A percentile compares a stretch with the other conserved stretches of the same genome.
These are phyloP conservation scores for Cosmia trapezina DNA, from an alignment of 2,888 invertebrate genomes.

Conservation along the genomic window DNA sequence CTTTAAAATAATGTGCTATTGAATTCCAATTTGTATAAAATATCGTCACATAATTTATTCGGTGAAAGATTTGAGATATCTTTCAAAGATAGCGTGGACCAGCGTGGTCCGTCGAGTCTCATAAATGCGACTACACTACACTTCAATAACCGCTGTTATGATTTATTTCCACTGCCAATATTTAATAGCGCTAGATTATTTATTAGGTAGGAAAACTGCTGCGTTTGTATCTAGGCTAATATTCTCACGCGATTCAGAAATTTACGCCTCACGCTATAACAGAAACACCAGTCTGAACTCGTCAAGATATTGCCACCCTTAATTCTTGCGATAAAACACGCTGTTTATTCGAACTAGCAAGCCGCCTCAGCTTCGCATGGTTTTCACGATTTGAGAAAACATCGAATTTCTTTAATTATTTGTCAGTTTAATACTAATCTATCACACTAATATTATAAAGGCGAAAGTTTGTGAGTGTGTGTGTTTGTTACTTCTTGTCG, in stretches of 20 bases:
- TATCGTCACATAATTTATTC: not conserved
- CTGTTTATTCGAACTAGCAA: not conserved
- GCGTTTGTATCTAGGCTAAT: constrained; percentile 33
- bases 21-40: not conserved
- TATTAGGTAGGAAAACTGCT: constrained; percentile 24
- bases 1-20: not conserved
- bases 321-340: constrained; percentile 39
- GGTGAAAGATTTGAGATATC: not conserved
- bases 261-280: constrained; percentile 12
- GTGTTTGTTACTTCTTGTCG: no score
- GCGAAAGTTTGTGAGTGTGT: no score
- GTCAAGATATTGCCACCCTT: constrained; percentile 45
- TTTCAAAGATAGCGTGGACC: constrained; percentile 10
- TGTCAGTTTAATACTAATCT: no score
- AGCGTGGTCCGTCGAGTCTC: not conserved
- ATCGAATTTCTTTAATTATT: not conserved
- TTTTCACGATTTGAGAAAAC: not conserved
- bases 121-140: constrained; percentile 8
- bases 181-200: constrained; percentile 24
- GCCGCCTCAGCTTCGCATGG: not conserved
- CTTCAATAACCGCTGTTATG: constrained; percentile 12
- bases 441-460: no score
- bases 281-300: constrained; percentile 31
- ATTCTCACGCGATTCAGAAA: constrained; percentile 43
- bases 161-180: constrained; percentile 34